Evolutionary conservation across 1,140 invertebrate genomes (phyloP), one percentile per base, ranked within the genome.

Genomic region (Aphelinus atriplicis): DNA sequence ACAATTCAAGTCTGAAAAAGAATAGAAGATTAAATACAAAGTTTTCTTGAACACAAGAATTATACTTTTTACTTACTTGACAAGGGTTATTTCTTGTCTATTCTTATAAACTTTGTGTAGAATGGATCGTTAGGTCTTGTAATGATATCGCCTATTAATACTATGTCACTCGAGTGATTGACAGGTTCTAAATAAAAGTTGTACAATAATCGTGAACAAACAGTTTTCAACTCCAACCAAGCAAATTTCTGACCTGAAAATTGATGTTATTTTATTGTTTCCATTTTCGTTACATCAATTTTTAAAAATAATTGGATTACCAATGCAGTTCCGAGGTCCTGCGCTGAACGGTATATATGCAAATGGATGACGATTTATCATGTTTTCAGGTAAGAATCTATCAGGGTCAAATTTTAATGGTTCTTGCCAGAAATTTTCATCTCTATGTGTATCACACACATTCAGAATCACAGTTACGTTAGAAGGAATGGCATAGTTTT

Each of bases 381-480:
- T 69, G 50, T 90, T 90, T 75, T 91, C 90, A 0, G 90, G 89
- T 6, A 90, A 81, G 85, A 96, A 96, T 79, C 94, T 88, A 43
- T 95, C 94, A 0, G 95, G 95, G 80, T 92, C 88, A 80, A 95
- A 96, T 3, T 83, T 87, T n/a, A 93, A 85, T 0, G 95, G 95
- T 80, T 96, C 90, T 51, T 93, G 90, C 81, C 91, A 96, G 47
- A 90, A 87, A 62, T 92, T 88, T 2, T 91, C 89, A 84, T 94
- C 90, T 81, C 91, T 88, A 75, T 95, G 93, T 73, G 94, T 85
- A 63, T 90, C 86, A 48, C 89, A 90, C 3, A 91, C 88, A 66
- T 89, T 82, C 3, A 92, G 68, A 1, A 87, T 72, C 0, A 89
- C 64, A 0, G 82, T 81, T 7, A 85, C 84, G 4, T 85, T 87